Conservation (phyloP, 2,113 vertebrate genomes). For the Gymnorhina tibicen region DNA sequence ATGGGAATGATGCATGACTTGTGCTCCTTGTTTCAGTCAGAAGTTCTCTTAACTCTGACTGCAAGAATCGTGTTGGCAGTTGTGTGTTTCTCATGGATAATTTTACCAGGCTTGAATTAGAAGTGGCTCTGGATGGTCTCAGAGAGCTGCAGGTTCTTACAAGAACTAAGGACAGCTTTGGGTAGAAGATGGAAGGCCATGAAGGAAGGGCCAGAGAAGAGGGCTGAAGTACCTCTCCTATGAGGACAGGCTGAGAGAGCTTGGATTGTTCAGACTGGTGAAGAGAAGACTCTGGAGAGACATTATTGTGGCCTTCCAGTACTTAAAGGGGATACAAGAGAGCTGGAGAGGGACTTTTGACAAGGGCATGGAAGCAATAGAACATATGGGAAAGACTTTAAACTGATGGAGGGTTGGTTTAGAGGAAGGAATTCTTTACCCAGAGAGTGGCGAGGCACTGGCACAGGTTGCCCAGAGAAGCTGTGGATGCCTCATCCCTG, state of each 20-base stretch:
- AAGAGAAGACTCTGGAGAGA: neutral
- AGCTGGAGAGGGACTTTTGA: neutral
- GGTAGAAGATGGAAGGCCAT: neutral
- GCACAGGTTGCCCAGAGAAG: neutral
- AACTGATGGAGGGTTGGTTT: neutral
- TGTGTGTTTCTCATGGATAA: neutral
- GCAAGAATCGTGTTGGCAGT: neutral
- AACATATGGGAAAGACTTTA: neutral
- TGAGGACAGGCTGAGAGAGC: neutral
- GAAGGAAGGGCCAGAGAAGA: neutral
- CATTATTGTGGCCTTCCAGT: neutral
- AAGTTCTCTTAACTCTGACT: neutral
- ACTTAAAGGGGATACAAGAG: neutral
- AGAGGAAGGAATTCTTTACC: neutral
- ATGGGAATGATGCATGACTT: neutral
- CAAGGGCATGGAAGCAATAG: neutral
- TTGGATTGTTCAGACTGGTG: neutral
- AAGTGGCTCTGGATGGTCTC: neutral
- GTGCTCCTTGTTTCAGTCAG: neutral
- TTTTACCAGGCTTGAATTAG: neutral
- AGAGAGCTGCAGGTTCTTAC: neutral
- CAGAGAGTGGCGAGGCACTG: neutral
- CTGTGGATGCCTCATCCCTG: neutral
- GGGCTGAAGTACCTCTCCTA: neutral
- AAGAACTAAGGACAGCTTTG: accelerated